phyloP scores from a whole-genome alignment of 2,888 invertebrate species.

The Lottia gigantea region DNA sequence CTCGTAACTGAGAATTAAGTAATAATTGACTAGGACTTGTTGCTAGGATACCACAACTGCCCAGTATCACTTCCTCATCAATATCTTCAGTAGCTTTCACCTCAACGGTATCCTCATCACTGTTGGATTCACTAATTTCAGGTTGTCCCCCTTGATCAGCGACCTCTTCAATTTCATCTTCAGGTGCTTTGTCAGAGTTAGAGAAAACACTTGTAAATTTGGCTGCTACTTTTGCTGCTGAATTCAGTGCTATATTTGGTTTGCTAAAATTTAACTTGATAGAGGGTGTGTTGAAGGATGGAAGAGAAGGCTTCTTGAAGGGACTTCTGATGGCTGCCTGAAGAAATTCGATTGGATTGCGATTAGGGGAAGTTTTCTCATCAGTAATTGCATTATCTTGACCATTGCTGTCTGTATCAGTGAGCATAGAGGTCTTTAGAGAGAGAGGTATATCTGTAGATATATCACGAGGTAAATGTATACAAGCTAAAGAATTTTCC shows the following conservation, averaged over 20 bases:
- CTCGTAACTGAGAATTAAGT: not conserved
- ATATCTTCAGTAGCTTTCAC: constrained; percentile 31
- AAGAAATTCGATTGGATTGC: constrained; percentile 15
- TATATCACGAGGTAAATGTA: constrained; percentile 56
- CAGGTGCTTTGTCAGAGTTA: constrained; percentile 14
- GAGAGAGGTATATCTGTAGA: constrained; percentile 45
- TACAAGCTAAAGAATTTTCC: constrained; percentile 53
- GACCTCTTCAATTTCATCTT: constrained; percentile 14
- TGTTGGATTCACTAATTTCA: constrained; percentile 18
- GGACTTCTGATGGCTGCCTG: constrained; percentile 19
- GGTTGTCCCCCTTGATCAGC: constrained; percentile 13
- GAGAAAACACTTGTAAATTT: constrained; percentile 18
- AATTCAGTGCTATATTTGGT: constrained; percentile 19
- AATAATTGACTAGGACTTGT: constrained; percentile 56
- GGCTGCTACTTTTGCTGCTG: constrained; percentile 20
- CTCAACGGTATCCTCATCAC: not conserved
- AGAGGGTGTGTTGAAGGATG: constrained; percentile 11
- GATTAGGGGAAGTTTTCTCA: constrained; percentile 12
- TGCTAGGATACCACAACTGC: constrained; percentile 67
- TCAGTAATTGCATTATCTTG: not conserved
- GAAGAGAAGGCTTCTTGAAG: constrained; percentile 16
- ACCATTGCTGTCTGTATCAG: constrained; percentile 6
- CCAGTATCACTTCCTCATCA: constrained; percentile 59
- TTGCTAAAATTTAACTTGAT: constrained; percentile 17
- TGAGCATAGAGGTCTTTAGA: constrained; percentile 19